These are phyloP conservation scores for Papilio dardanus DNA, from an alignment of 1,140 invertebrate species.

Conservation along the genomic window DNA sequence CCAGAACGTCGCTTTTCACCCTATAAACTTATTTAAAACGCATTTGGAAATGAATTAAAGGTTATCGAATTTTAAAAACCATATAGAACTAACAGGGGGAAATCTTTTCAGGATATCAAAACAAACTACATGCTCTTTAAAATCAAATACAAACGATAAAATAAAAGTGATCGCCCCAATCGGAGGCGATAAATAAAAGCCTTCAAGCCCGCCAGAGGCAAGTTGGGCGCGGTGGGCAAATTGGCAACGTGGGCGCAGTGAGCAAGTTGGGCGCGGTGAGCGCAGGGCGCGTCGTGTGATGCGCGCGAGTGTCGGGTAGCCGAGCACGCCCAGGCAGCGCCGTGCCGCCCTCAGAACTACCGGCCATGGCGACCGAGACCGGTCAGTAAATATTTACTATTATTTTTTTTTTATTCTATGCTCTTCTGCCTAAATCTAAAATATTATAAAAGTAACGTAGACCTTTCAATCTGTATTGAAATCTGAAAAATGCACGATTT, in stretches of 20 bases:
- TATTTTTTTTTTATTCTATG: neutral
- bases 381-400: constrained; percentile 57
- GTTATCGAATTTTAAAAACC: neutral
- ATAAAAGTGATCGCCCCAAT: constrained; percentile 21
- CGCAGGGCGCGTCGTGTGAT: constrained; percentile 75
- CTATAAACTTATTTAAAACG: constrained; percentile 23
- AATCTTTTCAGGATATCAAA: constrained; percentile 48
- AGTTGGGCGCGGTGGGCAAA: constrained; percentile 30
- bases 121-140: constrained; percentile 42
- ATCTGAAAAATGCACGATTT: too few species aligned
- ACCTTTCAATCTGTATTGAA: too few species aligned
- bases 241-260: constrained; percentile 54
- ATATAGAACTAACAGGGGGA: constrained; percentile 14
- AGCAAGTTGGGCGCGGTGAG: constrained; percentile 67
- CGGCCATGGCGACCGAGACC: constrained; percentile 81
- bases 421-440: too few species aligned
- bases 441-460: too few species aligned
- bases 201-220: constrained; percentile 6
- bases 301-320: constrained; percentile 74
- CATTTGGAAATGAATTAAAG: constrained; percentile 1
- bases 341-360: constrained; percentile 78
- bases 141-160: constrained; percentile 34
- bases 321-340: constrained; percentile 70
- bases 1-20: constrained; percentile 42
- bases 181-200: constrained; percentile 32